Percentiles rank a stretch among this genome's conserved stretches.
These are phyloP conservation scores for Paramuricea clavata DNA, from an alignment of 92 coral and sea anemone species.

Conservation along the genomic window DNA sequence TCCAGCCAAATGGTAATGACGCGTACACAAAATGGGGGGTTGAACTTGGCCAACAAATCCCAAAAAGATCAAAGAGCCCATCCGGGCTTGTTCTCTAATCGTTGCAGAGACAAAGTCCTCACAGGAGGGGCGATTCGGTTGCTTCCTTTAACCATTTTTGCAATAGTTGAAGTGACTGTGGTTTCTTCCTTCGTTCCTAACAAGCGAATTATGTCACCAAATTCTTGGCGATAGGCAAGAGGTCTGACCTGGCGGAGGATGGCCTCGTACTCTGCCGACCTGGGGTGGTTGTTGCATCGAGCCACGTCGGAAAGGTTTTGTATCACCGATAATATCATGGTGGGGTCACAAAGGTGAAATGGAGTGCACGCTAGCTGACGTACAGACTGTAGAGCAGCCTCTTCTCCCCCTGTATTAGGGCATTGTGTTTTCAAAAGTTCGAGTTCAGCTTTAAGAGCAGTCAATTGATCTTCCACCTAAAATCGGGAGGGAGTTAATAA, in stretches of 20 bases:
- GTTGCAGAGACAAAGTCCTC: conserved; percentile 59
- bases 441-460: background rate
- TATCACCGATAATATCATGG: conserved; percentile 41
- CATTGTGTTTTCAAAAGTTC: background rate
- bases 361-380: conserved; percentile 52
- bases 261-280: conserved; percentile 55
- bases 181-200: conserved; percentile 40
- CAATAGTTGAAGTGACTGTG: no score
- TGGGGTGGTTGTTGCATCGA: conserved; percentile 43
- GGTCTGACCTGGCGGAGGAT: conserved; percentile 64
- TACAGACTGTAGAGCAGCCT: conserved; percentile 41
- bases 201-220: conserved; percentile 56
- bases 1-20: no score
- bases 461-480: conserved; percentile 8
- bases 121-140: no score
- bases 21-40: conserved; percentile 72
- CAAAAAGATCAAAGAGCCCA: conserved; percentile 63
- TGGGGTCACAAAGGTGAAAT: conserved; percentile 32
- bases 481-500: background rate
- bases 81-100: conserved; percentile 54
- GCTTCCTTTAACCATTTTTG: no score
- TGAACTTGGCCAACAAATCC: conserved; percentile 66
- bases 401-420: conserved; percentile 23
- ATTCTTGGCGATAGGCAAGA: conserved; percentile 47
- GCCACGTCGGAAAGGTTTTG: conserved; percentile 61